A percentile compares a stretch with the other conserved stretches of the same genome.
phyloP scores from a whole-genome alignment of 2,113 vertebrate genomes.

The Grantiella picta region DNA sequence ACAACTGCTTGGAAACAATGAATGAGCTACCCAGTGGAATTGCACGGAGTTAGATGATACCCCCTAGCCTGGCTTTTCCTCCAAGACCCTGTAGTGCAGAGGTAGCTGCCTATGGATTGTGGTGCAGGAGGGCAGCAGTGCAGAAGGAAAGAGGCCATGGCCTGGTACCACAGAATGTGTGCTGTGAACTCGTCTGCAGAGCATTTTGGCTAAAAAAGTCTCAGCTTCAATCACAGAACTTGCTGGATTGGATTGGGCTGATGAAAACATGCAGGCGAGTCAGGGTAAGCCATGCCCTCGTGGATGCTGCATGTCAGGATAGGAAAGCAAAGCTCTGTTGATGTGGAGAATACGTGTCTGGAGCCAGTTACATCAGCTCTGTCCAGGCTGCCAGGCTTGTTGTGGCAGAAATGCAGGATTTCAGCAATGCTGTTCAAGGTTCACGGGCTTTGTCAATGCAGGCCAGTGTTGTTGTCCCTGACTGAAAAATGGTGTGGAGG shows the following conservation, averaged over 20 bases:
- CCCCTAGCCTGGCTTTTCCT: not conserved
- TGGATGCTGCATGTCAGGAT: not conserved
- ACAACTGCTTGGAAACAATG: not conserved
- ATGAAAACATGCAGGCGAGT: not conserved
- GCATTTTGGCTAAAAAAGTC: not conserved
- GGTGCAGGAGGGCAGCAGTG: not conserved
- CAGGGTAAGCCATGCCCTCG: not conserved
- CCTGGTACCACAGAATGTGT: rapidly evolving
- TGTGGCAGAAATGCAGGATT: not conserved
- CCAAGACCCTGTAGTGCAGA: rapidly evolving
- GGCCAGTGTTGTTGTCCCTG: not conserved
- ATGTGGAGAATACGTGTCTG: rapidly evolving
- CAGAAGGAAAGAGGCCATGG: not conserved
- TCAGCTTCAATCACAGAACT: not conserved
- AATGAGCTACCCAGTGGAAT: not conserved
- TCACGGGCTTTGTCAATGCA: not conserved
- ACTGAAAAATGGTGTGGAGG: not conserved
- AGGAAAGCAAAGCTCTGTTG: not conserved
- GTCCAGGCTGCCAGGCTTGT: not conserved
- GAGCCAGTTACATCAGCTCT: not conserved
- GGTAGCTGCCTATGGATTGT: not conserved
- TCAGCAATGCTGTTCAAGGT: not conserved
- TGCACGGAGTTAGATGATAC: not conserved
- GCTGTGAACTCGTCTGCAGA: rapidly evolving
- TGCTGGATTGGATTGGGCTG: not conserved